Base-by-base conservation (phyloP, 2,113 vertebrate species). In the Brachypteracias leptosomus region DNA sequence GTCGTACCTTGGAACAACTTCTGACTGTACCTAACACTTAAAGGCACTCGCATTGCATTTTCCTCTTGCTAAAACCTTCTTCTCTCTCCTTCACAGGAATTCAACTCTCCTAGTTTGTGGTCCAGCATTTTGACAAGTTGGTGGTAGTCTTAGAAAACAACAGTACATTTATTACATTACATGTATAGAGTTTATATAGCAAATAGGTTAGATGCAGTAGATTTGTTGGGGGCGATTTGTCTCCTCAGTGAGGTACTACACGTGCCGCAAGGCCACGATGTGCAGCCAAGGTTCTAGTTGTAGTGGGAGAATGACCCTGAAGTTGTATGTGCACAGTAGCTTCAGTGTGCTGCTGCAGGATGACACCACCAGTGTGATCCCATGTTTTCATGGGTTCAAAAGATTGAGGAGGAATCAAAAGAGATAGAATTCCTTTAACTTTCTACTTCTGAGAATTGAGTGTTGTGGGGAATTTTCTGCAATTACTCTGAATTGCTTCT, bases 221-320 rank as follows among this genome's bases (percentile, higher is more conserved):
- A 29, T 47, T 26, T 36, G 21, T 55, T 71, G n/a, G 66, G 63
- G 49, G 33, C 61, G 33, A 33, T 82, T 54, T 91, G 11, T 87
- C 12, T 62, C 54, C 59, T 49, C 36, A 3, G 9, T 57, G 59
- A 57, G 14, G 29, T 51, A 28, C 28, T 68, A 1, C 21, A 14
- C 6, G 2, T 42, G 49, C n/a, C 2, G 0, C 13, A 24, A 49
- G 42, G 47, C 19, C 57, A 18, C 25, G 16, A 0, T 9, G 9
- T 49, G 26, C 57, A 81, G 15, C 59, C 25, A 5, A 38, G 33
- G 8, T 12, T 78, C 71, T 52, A 8, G 3, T 11, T 85, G 58
- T 11, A 58, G 25, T 26, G 46, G 33, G 15, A 81, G 42, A 26
- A 42, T 9, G 28, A 66, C 36, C 49, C 77, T 46, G 51, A 70